Conservation (phyloP, 2,888 invertebrate species). For the Lucinisca nassula region DNA sequence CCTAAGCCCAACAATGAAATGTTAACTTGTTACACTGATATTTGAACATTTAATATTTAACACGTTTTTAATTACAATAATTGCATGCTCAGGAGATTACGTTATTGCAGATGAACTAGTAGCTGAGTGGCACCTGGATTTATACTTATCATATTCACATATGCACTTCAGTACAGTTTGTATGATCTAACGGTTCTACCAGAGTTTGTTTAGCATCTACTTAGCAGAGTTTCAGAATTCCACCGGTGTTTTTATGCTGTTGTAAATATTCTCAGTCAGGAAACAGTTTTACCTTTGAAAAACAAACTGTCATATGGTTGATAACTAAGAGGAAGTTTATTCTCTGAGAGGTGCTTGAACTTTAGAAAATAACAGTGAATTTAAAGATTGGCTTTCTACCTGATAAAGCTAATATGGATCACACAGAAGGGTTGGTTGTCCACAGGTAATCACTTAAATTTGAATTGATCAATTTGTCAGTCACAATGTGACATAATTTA, state of each 20-base stretch:
- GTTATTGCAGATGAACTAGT: neutral
- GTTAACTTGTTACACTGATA: slow-evolving; percentile 4
- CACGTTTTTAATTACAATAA: neutral
- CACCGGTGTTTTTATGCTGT: neutral
- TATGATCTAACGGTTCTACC: neutral
- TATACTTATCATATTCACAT: neutral
- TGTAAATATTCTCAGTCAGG: neutral
- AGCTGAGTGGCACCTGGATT: neutral
- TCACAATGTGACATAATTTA: too few relatives aligned
- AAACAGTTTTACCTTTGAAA: neutral
- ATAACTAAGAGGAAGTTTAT: neutral
- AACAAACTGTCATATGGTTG: neutral
- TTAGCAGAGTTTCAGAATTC: neutral
- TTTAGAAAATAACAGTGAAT: neutral
- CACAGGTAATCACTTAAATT: neutral
- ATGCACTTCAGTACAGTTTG: neutral
- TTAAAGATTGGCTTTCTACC: neutral
- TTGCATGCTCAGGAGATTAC: neutral
- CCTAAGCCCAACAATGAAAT: neutral
- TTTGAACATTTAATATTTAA: slow-evolving; percentile 9
- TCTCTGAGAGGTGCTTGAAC: neutral
- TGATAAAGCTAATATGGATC: neutral
- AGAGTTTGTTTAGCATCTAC: neutral
- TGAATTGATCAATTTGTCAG: too few relatives aligned
- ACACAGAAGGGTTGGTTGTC: neutral